phyloP scores from a whole-genome alignment of 2,888 invertebrate species.

The Colletes collaris region DNA sequence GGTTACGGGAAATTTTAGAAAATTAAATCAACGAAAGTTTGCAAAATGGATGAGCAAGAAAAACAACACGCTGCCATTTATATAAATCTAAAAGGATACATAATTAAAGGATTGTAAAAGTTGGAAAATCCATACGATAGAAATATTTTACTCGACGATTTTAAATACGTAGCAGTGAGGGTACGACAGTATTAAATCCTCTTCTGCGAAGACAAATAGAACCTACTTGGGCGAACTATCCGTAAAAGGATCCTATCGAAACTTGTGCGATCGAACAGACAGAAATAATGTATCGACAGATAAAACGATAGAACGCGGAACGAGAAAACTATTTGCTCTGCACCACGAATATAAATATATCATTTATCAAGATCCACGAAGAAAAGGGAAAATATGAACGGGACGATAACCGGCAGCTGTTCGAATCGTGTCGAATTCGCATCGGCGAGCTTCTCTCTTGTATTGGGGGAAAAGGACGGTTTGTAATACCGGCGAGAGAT shows the following conservation, averaged over 20 bases:
- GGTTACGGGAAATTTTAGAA: no score
- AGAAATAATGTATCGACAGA: not conserved
- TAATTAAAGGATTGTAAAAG: no score
- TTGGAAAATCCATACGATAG: no score
- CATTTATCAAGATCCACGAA: not conserved
- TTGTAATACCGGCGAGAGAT: not conserved
- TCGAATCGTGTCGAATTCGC: constrained; percentile 5
- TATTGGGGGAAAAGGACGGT: constrained; percentile 4
- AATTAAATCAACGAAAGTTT: no score
- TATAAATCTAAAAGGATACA: no score
- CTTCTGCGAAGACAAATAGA: not conserved
- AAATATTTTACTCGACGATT: no score
- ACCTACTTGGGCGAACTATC: not conserved
- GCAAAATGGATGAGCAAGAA: no score
- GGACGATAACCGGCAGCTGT: not conserved
- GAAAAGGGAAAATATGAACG: not conserved
- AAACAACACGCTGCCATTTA: no score
- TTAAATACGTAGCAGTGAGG: no score
- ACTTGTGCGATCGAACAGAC: not conserved
- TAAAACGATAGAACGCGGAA: not conserved
- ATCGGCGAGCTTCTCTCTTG: not conserved
- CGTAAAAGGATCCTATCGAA: not conserved
- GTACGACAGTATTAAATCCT: no score
- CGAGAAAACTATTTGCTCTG: not conserved
- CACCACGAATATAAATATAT: not conserved